Evolutionary conservation across 92 coral and sea anemone species (phyloP).

Genomic region (Bergia sp.): DNA sequence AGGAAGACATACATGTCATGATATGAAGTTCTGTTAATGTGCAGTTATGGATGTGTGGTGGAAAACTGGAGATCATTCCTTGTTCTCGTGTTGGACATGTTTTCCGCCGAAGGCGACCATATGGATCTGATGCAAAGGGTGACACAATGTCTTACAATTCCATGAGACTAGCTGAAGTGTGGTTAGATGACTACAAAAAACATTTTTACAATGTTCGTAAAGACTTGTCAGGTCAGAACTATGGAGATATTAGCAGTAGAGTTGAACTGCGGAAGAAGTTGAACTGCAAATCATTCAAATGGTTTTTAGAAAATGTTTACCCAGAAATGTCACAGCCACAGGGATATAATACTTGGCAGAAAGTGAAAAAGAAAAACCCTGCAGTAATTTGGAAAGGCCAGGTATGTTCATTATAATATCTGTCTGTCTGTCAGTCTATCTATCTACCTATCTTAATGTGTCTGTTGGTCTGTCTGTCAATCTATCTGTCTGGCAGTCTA

Average conservation of each 20-base stretch:
- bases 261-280: constrained; percentile 73
- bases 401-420: constrained; percentile 47
- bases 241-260: constrained; percentile 82
- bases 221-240: constrained; percentile 66
- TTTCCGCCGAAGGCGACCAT: constrained; percentile 89
- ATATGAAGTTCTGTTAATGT: not conserved
- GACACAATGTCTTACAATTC: constrained; percentile 91
- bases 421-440: too few species aligned
- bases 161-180: constrained; percentile 97
- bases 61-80: constrained; percentile 83
- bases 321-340: constrained; percentile 85
- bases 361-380: constrained; percentile 40
- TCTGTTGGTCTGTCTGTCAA: too few species aligned
- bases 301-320: constrained; percentile 86
- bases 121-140: constrained; percentile 81
- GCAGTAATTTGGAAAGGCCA: constrained; percentile 74
- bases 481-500: too few species aligned
- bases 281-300: constrained; percentile 83
- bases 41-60: constrained; percentile 99
- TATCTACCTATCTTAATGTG: too few species aligned
- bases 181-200: constrained; percentile 94
- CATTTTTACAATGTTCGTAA: constrained; percentile 74
- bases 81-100: constrained; percentile 97
- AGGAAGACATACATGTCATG: not conserved
- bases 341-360: constrained; percentile 55